These are phyloP conservation scores for Porphyrio hochstetteri DNA, from an alignment of 2,113 vertebrate species.

Conservation along the genomic window DNA sequence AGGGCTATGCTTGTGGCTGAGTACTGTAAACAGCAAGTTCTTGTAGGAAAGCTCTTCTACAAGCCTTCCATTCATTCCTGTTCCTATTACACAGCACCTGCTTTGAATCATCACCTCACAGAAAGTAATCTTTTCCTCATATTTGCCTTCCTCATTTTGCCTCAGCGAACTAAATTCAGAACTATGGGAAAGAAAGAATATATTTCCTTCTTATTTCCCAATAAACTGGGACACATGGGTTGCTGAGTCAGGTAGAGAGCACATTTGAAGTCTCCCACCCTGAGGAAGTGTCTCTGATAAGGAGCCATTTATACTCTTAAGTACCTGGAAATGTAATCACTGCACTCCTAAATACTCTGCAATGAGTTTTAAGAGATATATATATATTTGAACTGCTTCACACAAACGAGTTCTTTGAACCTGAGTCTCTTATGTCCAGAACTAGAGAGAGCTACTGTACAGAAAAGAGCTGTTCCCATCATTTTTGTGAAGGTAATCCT, in stretches of 20 bases:
- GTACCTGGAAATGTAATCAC: not conserved
- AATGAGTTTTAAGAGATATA: not conserved
- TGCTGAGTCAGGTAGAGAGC: not conserved
- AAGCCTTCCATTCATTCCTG: not conserved
- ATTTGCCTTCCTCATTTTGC: not conserved
- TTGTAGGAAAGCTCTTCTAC: not conserved
- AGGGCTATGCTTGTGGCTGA: not conserved
- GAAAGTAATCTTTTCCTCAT: not conserved
- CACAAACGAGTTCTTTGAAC: not conserved
- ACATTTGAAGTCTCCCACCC: not conserved
- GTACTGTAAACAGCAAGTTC: not conserved
- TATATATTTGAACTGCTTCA: not conserved
- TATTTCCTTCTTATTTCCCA: not conserved
- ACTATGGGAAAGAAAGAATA: not conserved
- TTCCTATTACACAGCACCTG: not conserved
- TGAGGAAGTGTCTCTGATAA: not conserved
- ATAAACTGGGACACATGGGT: not conserved
- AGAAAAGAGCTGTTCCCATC: not conserved
- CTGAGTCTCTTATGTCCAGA: not conserved
- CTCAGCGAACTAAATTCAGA: not conserved
- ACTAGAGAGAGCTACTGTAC: not conserved
- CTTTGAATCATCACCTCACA: not conserved
- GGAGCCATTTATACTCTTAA: not conserved
- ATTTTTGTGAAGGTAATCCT: not conserved
- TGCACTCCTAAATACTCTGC: not conserved